Evolutionary conservation across 2,888 invertebrate genomes (phyloP).

Genomic region (Germaria angustata): DNA sequence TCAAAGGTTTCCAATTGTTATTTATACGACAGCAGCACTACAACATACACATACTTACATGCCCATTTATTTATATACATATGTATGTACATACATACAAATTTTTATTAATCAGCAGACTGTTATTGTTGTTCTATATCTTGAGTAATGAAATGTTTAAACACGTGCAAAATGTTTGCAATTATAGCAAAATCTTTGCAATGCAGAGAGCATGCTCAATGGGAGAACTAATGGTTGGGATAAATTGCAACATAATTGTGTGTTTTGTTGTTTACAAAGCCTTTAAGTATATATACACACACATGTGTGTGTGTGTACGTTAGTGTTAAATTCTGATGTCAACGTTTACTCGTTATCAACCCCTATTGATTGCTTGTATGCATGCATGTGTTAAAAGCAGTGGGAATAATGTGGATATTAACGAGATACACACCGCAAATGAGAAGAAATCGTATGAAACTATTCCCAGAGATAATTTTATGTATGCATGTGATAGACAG

Average conservation of each 20-base stretch:
- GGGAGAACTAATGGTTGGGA: constrained; percentile 2
- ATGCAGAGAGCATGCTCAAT: constrained; percentile 37
- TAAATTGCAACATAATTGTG: not conserved
- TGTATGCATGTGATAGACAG: no score
- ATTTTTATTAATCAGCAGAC: constrained; percentile 50
- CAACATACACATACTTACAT: not conserved
- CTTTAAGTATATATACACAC: no score
- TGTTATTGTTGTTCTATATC: constrained; percentile 42
- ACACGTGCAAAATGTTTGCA: constrained; percentile 60
- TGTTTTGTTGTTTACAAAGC: constrained; percentile 5
- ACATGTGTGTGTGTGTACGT: not conserved
- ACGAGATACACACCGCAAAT: no score
- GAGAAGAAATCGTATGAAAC: no score
- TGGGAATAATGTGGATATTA: no score
- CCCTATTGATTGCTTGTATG: constrained; percentile 20
- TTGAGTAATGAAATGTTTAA: constrained; percentile 45
- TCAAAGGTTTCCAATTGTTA: constrained; percentile 20
- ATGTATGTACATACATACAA: not conserved
- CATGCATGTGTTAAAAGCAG: not conserved
- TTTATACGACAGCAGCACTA: constrained; percentile 12
- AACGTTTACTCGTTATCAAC: constrained; percentile 7
- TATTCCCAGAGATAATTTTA: no score
- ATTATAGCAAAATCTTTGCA: constrained; percentile 52
- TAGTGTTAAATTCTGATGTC: not conserved
- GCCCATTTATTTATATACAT: not conserved